Evolutionary conservation across 2,888 invertebrate genomes (phyloP), one percentile per base, ranked within the genome.

Genomic region (Ormyrus rosae): DNA sequence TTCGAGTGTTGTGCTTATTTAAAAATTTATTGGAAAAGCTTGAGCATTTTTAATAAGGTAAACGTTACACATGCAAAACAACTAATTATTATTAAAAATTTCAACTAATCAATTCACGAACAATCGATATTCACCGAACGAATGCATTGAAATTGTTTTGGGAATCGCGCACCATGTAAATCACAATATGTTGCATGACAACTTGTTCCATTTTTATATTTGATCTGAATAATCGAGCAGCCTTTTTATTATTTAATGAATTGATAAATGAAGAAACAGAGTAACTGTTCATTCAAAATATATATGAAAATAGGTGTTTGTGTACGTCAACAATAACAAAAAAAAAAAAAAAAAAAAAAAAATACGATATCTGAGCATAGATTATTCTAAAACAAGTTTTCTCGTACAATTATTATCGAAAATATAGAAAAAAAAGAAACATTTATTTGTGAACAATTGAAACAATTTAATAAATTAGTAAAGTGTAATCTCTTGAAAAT

Each of bases 1-100:
- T n/a, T 6, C 9, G 45, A 58, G 58, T 50, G 10, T 10, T 19
- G 51, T 50, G 50, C 58, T 58, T 60, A 58, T 70, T 58, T 50
- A 11, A 60, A 70, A 58, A 50, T 60, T 70, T 60, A 70, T 70
- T 34, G 13, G 70, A 6, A 3, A 11, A 1, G 70, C 70, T 70
- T 60, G 7, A 60, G 60, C 10, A 70, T 70, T 70, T 69, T 70
- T 60, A 58, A 60, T 72, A 74, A 65, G 56, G 56, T 58, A 74
- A 65, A 65, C 65, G 48, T 58, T 65, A 50, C 0, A 19, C 10
- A 65, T 2, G 9, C 5, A 56, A n/a, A 56, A 53, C 55, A 56
- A 65, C 55, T 67, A 48, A 58, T 58, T 50, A 58, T 58, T 50
- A 50, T 67, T 72, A 19, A 55, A 73, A 56, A 55, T 74, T 10